Base-by-base conservation (phyloP, 2,113 vertebrate genomes). In the Hystrix cristata region DNA sequence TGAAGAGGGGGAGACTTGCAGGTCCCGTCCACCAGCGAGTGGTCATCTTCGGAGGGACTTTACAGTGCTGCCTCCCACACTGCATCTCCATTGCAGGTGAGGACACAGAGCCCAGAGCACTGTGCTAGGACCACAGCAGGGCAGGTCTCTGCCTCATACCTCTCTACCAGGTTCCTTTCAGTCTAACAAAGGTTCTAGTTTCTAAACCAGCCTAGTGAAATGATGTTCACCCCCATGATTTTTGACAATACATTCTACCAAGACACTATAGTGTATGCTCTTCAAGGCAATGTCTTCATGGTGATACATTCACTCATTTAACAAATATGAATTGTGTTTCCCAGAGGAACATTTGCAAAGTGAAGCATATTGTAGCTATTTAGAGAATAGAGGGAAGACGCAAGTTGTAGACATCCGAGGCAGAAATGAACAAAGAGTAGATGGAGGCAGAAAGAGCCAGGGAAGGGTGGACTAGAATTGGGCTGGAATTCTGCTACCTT, bases 261-360 rank as follows among this genome's bases (percentile, higher is more conserved):
- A 78, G 55, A 29, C 80, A 29, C 15, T 14, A 57, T 25, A 51
- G 65, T 57, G 53, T 29, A 59, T 95, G 72, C 12, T 69, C 60
- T 67, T 64, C 48, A 62, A 55, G 18, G 65, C 51, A 31, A 84
- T 27, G 31, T 72, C 19, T 89, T 71, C 31, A 43, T 59, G 46
- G 69, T 87, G 57, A 14, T 78, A 67, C 7, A 59, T 60, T 67
- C 7, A 59, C 53, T 67, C 76, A 76, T n/a, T 92, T 29, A 51
- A 72, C 19, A 72, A 72, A 7, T 76, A 57, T 48, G 25, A 87
- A 87, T 91, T 84, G 34, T 78, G 12, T 43, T 71, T 96, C 92
- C n/a, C 29, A 18, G 34, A 53, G 62, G 62, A 90, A 85, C 38
- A 80, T 72, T 23, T 85, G 12, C 38, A 89, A 67, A 55, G 48